Evolutionary conservation across 1,140 invertebrate genomes (phyloP), one percentile per base, ranked within the genome.

Genomic region (Caenorhabditis remanei): DNA sequence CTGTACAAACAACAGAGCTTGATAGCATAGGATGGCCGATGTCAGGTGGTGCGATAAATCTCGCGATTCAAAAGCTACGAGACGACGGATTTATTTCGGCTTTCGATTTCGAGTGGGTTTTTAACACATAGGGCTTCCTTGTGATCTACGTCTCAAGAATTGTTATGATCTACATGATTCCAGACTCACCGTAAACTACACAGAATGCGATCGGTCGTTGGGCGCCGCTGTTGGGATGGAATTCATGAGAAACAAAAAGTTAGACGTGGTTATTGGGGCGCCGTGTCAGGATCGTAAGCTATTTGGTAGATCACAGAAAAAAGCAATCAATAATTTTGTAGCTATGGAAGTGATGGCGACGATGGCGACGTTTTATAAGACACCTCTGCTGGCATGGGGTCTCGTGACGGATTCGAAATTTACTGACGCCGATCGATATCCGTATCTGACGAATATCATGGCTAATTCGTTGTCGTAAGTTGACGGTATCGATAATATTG

Each of bases 371-470:
- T 79, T 21, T 46, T 79, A 79, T 40, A 24, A 9, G 19, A 79
- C 71, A 13, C 71, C 71, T 14, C 11, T 79, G n/a, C 46, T 79
- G 14, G 71, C 46, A 11, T 79, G 71, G 71, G 71, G 71, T 32
- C 46, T 79, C 6, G 71, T 79, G 6, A 79, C 71, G 3, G 21
- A 79, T 53, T 79, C 71, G 8, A 79, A 79, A 40, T 79, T 79
- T n/a, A 79, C 71, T 24, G 71, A 79, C 53, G 46, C 71, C 5
- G 43, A 79, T 4, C 16, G 71, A 24, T 79, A 79, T 41, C 71
- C 71, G 9, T 79, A 79, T 53, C 24, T 79, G 71, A 79, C 71
- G 6, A 79, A 79, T 79, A 79, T 79, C 16, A 79, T 79, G 71
- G 71, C 71, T 0, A 79, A 79, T 14, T 79, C 71, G 3, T 79